phyloP scores from a whole-genome alignment of 2,888 invertebrate species.

The Hyposoter didymator region DNA sequence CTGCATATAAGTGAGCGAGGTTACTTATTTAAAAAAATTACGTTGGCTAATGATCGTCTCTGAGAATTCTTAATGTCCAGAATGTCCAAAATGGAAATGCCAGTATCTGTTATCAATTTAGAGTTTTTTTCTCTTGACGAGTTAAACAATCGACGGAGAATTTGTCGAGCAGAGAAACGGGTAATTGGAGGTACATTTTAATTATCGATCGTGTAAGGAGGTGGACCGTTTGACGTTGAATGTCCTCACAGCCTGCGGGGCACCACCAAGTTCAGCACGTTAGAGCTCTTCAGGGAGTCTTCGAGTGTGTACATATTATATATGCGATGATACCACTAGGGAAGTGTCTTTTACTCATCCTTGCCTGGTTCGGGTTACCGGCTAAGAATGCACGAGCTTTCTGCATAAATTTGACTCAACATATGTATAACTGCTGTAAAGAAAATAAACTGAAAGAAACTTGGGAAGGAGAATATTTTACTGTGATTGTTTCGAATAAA shows the following conservation, averaged over 20 bases:
- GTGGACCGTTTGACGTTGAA: neutral
- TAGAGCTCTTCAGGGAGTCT: constrained; percentile 70
- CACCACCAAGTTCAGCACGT: constrained; percentile 71
- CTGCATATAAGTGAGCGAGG: neutral
- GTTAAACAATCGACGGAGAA: neutral
- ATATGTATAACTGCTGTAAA: neutral
- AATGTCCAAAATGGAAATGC: neutral
- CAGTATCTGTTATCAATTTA: neutral
- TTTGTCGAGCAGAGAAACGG: neutral
- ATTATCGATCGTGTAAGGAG: neutral
- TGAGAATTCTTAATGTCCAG: too few species aligned
- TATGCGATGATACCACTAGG: constrained; percentile 25
- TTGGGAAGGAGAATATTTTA: neutral
- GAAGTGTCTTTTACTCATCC: constrained; percentile 39
- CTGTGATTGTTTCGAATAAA: neutral
- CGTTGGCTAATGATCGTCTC: too few species aligned
- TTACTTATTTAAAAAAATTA: too few species aligned
- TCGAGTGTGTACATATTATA: constrained; percentile 39
- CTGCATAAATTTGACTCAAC: neutral
- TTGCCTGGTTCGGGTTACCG: constrained; percentile 21
- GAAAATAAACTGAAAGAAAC: neutral
- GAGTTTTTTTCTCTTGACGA: neutral
- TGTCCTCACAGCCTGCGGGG: constrained; percentile 59
- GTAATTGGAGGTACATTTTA: neutral
- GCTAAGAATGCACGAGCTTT: neutral